These are phyloP conservation scores for Cabera pusaria DNA, from an alignment of 2,888 invertebrate genomes.

Conservation along the genomic window DNA sequence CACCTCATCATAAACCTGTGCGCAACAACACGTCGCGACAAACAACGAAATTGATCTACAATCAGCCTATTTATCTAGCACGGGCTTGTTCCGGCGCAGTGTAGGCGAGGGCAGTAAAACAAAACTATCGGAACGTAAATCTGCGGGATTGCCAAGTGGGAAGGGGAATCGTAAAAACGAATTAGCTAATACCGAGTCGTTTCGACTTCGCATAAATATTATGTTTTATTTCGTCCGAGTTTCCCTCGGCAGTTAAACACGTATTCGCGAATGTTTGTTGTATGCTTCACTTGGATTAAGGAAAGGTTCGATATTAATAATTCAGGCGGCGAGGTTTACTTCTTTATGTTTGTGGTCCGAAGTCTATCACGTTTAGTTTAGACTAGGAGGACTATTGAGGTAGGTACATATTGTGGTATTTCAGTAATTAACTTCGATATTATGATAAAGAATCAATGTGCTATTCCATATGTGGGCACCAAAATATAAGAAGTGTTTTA, in stretches of 20 bases:
- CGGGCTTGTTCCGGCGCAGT: slow-evolving; percentile 19
- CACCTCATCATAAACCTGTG: slow-evolving; percentile 13
- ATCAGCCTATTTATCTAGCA: slow-evolving; percentile 27
- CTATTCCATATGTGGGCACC: too few relatives aligned
- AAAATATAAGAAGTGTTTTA: too few relatives aligned
- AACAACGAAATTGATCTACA: slow-evolving; percentile 32
- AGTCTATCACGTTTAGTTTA: too few relatives aligned
- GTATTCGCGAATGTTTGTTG: slow-evolving; percentile 22
- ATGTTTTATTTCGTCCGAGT: slow-evolving; percentile 31
- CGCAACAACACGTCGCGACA: slow-evolving; percentile 18
- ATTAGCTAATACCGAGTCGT: slow-evolving; percentile 39
- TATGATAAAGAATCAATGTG: too few relatives aligned
- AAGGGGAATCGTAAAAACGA: slow-evolving; percentile 34
- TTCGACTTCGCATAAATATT: slow-evolving; percentile 34
- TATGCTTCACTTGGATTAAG: slow-evolving; percentile 14
- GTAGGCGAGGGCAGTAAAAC: slow-evolving; percentile 34
- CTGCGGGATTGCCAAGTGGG: slow-evolving; percentile 33
- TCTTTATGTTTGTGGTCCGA: too few relatives aligned
- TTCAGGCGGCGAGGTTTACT: too few relatives aligned
- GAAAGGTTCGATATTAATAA: slow-evolving; percentile 9
- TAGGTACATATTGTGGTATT: too few relatives aligned
- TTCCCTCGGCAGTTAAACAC: slow-evolving; percentile 20
- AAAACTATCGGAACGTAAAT: slow-evolving; percentile 40
- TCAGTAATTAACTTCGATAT: too few relatives aligned
- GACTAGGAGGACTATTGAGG: too few relatives aligned